Percentiles rank a stretch among this genome's conserved stretches.
Evolutionary conservation across 1,140 invertebrate genomes (phyloP).

Genomic region (Drosophila melanogaster): DNA sequence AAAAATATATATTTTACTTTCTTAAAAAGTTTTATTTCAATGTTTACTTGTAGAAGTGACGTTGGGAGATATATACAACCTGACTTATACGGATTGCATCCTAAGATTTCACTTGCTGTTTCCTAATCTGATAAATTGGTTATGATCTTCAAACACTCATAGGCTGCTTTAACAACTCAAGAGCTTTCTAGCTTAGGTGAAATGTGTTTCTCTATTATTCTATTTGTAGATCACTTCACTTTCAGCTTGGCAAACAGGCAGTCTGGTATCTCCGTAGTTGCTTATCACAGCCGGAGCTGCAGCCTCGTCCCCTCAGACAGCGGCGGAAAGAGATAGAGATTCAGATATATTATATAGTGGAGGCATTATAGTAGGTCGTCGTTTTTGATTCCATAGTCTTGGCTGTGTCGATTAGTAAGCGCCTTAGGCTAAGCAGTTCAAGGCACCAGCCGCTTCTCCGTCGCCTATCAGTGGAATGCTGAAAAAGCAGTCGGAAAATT

Average conservation of each 20-base stretch:
- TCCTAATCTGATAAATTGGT: background rate
- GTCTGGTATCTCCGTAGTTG: constrained; percentile 33
- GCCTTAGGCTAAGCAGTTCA: constrained; percentile 58
- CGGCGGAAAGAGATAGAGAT: background rate
- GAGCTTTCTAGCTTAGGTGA: background rate
- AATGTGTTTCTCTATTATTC: constrained; percentile 8
- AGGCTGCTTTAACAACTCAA: background rate
- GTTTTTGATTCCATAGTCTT: constrained; percentile 37
- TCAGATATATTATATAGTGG: background rate
- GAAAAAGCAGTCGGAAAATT: constrained; percentile 23
- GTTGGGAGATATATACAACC: no score
- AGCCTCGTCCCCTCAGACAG: constrained; percentile 26
- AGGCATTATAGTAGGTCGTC: constrained; percentile 60
- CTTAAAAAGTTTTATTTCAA: no score
- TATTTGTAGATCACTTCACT: constrained; percentile 73
- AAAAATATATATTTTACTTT: no score
- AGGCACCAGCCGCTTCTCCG: constrained; percentile 25
- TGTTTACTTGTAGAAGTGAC: no score
- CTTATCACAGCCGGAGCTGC: constrained; percentile 63
- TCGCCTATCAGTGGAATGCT: constrained; percentile 10
- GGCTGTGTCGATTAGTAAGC: constrained; percentile 31
- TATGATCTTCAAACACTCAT: background rate
- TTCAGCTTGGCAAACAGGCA: constrained; percentile 60
- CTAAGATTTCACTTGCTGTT: background rate
- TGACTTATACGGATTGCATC: no score